phyloP scores from a whole-genome alignment of 1,140 invertebrate genomes.

The Achatina immaculata region DNA sequence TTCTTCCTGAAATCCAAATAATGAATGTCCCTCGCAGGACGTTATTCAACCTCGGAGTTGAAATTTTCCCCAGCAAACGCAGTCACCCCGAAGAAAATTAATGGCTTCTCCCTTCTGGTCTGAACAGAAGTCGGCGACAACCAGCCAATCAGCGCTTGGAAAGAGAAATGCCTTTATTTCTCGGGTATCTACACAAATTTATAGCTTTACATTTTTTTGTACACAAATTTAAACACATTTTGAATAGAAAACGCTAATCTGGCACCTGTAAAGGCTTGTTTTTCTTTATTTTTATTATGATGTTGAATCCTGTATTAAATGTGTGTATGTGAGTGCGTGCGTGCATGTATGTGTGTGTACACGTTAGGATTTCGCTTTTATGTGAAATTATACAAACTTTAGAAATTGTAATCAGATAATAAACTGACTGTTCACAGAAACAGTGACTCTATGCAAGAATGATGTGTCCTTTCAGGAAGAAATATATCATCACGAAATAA shows the following conservation, averaged over 20 bases:
- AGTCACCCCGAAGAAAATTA: slow-evolving; percentile 20
- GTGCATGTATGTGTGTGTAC: neutral
- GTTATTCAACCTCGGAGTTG: slow-evolving; percentile 19
- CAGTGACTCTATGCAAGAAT: too few relatives aligned
- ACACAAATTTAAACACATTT: neutral
- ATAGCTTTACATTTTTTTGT: neutral
- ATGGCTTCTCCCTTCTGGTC: slow-evolving; percentile 19
- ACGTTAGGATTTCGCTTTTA: neutral
- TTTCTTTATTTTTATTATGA: too few relatives aligned
- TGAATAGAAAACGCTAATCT: too few relatives aligned
- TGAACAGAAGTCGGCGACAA: slow-evolving; percentile 1
- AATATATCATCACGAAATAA: too few relatives aligned
- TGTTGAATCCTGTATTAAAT: too few relatives aligned
- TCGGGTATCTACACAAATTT: neutral
- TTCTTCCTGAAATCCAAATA: slow-evolving; percentile 23
- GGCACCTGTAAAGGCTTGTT: too few relatives aligned
- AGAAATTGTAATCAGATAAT: too few relatives aligned
- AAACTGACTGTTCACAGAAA: too few relatives aligned
- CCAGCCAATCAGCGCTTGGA: neutral
- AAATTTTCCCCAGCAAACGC: slow-evolving; percentile 20
- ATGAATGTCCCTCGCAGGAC: slow-evolving; percentile 19
- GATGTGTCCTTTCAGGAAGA: too few relatives aligned
- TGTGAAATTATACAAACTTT: too few relatives aligned
- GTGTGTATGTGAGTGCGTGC: neutral
- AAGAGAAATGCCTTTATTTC: neutral